These are phyloP conservation scores for Orthonevra nobilis DNA, from an alignment of 2,888 invertebrate genomes.

Conservation along the genomic window DNA sequence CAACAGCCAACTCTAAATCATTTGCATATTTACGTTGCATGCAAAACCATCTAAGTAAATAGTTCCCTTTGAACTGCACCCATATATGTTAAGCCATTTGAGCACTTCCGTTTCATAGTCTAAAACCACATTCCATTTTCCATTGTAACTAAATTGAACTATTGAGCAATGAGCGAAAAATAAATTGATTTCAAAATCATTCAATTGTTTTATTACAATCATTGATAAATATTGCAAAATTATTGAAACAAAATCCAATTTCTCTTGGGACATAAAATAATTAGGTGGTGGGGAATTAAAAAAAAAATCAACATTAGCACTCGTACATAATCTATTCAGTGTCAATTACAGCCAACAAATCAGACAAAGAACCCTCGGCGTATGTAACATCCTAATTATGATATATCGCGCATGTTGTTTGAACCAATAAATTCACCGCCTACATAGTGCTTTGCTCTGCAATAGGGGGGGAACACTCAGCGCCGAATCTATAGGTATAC, in stretches of 20 bases:
- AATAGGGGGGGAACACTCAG: background rate
- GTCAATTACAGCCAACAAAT: slow-evolving; percentile 19
- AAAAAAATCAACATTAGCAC: background rate
- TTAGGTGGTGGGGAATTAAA: background rate
- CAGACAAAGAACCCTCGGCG: slow-evolving; percentile 7
- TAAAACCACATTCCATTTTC: too few relatives aligned
- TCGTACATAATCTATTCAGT: background rate
- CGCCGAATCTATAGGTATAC: background rate
- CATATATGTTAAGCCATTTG: too few relatives aligned
- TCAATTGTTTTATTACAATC: too few relatives aligned
- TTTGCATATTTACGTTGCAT: too few relatives aligned
- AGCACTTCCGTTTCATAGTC: too few relatives aligned
- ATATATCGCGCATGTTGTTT: slow-evolving; percentile 20
- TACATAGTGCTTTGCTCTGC: background rate
- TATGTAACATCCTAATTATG: slow-evolving; percentile 23
- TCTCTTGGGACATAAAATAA: background rate
- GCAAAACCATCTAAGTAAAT: too few relatives aligned
- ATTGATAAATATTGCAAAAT: too few relatives aligned
- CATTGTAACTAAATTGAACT: too few relatives aligned
- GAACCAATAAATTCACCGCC: slow-evolving; percentile 22
- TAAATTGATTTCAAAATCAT: too few relatives aligned
- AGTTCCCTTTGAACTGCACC: too few relatives aligned
- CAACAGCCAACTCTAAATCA: too few relatives aligned
- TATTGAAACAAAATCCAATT: background rate
- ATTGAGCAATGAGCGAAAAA: too few relatives aligned